A percentile compares a stretch with the other conserved stretches of the same genome.
Evolutionary conservation across 2,888 invertebrate genomes (phyloP).

Genomic region (Dendrolimus houi): DNA sequence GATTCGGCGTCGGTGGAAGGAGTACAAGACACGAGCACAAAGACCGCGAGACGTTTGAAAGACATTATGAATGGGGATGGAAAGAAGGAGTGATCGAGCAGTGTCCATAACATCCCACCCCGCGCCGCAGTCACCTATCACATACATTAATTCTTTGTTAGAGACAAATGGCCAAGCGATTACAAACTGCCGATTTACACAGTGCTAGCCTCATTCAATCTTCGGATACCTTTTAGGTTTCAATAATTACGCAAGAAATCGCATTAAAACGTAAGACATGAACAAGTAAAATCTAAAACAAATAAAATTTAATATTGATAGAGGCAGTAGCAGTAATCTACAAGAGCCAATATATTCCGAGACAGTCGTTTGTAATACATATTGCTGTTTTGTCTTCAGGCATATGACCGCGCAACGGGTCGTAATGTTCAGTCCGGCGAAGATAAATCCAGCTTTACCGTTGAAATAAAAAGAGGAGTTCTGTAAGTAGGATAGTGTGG

Average conservation of each 20-base stretch:
- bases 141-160: conserved; percentile 45
- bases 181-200: conserved; percentile 9
- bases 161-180: conserved; percentile 18
- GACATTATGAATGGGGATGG: conserved; percentile 65
- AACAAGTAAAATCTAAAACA: too few relatives aligned
- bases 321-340: background rate
- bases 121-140: conserved; percentile 21
- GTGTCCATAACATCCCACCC: conserved; percentile 31
- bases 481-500: conserved; percentile 64
- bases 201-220: conserved; percentile 1
- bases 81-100: conserved; percentile 70
- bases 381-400: background rate
- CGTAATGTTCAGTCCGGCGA: conserved; percentile 47
- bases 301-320: too few relatives aligned
- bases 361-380: background rate
- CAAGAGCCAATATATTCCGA: background rate
- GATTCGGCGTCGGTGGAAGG: conserved; percentile 48
- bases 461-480: conserved; percentile 66
- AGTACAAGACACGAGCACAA: conserved; percentile 48
- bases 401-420: conserved; percentile 36
- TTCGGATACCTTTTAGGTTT: too few relatives aligned
- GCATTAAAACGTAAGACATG: too few relatives aligned
- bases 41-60: conserved; percentile 57
- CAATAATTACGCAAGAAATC: too few relatives aligned
- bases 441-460: conserved; percentile 59